Evolutionary conservation across 2,888 invertebrate species (phyloP).

Genomic region (Lithosia quadra): DNA sequence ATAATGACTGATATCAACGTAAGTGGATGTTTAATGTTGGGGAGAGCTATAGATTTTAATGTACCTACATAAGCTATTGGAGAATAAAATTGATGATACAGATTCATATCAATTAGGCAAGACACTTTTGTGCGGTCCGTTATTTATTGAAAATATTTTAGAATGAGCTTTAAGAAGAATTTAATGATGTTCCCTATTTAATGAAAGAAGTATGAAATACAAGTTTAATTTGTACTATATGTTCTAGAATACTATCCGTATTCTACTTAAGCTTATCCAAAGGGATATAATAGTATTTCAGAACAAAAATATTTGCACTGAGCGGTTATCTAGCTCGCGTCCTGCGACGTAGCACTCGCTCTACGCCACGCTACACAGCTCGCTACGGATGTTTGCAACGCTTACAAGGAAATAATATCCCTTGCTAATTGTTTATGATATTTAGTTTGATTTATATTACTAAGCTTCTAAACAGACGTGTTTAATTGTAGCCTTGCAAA

Average conservation of each 20-base stretch:
- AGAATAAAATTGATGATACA: constrained; percentile 18
- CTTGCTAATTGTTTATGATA: not conserved
- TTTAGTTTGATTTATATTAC: not conserved
- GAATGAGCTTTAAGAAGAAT: not conserved
- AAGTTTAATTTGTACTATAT: too few relatives aligned
- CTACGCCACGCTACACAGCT: not conserved
- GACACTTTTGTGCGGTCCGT: not conserved
- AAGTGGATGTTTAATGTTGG: not conserved
- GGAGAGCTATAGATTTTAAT: constrained; percentile 3
- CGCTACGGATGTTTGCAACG: not conserved
- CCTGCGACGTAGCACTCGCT: not conserved
- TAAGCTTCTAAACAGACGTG: not conserved
- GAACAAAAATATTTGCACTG: not conserved
- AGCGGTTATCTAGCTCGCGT: not conserved
- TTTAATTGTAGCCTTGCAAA: not conserved
- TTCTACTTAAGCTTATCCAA: not conserved
- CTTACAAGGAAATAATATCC: not conserved
- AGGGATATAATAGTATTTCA: not conserved
- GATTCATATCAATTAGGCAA: constrained; percentile 22
- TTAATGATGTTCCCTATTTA: not conserved
- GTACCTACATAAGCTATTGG: not conserved
- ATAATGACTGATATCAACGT: not conserved
- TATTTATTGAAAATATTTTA: not conserved
- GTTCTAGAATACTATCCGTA: too few relatives aligned
- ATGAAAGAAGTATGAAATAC: not conserved